These are phyloP conservation scores for Magallana nippona DNA, from an alignment of 2,888 invertebrate genomes.

Conservation along the genomic window DNA sequence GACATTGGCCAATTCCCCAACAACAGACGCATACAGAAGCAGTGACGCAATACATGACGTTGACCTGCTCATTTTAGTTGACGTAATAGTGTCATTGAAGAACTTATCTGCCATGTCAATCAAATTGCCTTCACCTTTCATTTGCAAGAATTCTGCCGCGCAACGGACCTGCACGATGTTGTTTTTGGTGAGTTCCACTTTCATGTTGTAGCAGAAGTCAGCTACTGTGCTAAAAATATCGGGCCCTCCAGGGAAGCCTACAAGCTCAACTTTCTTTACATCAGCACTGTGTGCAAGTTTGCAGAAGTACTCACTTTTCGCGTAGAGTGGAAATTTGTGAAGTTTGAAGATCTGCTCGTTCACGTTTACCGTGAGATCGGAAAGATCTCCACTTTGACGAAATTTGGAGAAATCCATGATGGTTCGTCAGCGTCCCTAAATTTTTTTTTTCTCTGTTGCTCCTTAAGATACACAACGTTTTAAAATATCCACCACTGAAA, in stretches of 20 bases:
- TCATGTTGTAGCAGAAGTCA: slow-evolving; percentile 78
- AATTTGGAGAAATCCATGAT: slow-evolving; percentile 75
- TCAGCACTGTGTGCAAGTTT: slow-evolving; percentile 66
- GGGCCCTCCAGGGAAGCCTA: slow-evolving; percentile 78
- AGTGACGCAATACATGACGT: slow-evolving; percentile 66
- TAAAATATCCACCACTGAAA: not conserved
- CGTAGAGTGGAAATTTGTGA: slow-evolving; percentile 79
- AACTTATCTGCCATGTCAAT: slow-evolving; percentile 73
- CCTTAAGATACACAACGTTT: not conserved
- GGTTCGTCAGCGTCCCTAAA: too few species aligned
- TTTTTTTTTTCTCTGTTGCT: not conserved
- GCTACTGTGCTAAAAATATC: slow-evolving; percentile 75
- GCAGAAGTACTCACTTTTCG: slow-evolving; percentile 78
- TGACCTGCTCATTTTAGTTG: slow-evolving; percentile 73
- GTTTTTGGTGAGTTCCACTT: slow-evolving; percentile 70
- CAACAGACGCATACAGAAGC: slow-evolving; percentile 67
- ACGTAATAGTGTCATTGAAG: slow-evolving; percentile 72
- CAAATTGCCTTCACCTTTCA: slow-evolving; percentile 75
- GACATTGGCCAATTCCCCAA: slow-evolving; percentile 71
- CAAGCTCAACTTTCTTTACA: slow-evolving; percentile 66
- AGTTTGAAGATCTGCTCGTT: slow-evolving; percentile 74
- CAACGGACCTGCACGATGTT: slow-evolving; percentile 75
- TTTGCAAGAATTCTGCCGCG: slow-evolving; percentile 77
- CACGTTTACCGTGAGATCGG: slow-evolving; percentile 77
- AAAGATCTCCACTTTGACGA: slow-evolving; percentile 76